Evolutionary conservation across 2,113 vertebrate genomes (phyloP), one percentile per base, ranked within the genome.

Genomic region (Nannobrachium achirus): DNA sequence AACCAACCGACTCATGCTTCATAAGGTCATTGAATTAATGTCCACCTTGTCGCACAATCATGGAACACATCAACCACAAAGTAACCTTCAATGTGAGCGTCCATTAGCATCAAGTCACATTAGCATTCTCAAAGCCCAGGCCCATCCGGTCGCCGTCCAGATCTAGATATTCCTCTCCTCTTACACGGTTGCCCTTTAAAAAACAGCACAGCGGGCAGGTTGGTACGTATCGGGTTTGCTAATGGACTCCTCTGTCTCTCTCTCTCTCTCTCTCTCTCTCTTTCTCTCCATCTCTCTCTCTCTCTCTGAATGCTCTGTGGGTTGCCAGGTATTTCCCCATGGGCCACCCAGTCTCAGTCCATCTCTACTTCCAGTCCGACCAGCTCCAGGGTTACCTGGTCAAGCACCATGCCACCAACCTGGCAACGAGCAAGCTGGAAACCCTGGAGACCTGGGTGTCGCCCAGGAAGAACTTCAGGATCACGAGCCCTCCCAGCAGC

Each of bases 311-410:
- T 40, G 45, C 63, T 80, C 44, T 51, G 16, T 45, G 46, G 33
- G 72, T 69, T 88, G 79, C 38, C 93, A 99, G 97, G 87, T 99
- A 97, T 83, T 96, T 96, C 74, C 93, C 96, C 7, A 96, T 97
- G 95, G 97, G 98, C 81, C 94, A 97, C 76, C 96, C 96, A 0
- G 93, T 95, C 13, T 97, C 98, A 0, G 92, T 99, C 83, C 96
- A 99, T 78, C 91, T 97, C 80, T 99, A 99, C 91, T 99, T 99
- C 92, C 94, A 96, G 16, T 93, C 95, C 0, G 98, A 99, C 87
- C 95, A 94, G 77, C 99, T 99, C 90, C 98, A 99, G 87, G 98
- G 98, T 71, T 99, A 98, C 86, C 90, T 99, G 69, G 88, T 99
- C 77, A 95, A 91, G 73, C 96, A 99, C 70, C 96, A 98, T 0